phyloP scores from a whole-genome alignment of 2,888 invertebrate species.

The Lasioglossum zephyrum region DNA sequence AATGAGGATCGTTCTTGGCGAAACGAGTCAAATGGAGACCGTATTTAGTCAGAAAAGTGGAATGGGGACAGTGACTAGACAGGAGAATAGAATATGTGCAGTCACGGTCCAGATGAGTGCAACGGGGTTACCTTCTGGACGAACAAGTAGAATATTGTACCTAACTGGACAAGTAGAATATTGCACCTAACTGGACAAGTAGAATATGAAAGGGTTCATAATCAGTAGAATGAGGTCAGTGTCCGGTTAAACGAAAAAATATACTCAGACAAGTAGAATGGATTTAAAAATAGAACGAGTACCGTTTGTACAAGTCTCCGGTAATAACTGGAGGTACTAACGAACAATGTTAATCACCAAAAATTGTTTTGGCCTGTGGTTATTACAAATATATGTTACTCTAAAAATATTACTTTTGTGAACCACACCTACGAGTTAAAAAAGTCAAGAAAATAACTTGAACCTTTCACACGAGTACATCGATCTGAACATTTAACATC shows the following conservation, averaged over 20 bases:
- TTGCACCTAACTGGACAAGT: background rate
- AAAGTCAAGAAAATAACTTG: background rate
- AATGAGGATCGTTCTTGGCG: slow-evolving; percentile 1
- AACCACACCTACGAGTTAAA: background rate
- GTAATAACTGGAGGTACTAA: no score
- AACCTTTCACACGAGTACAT: background rate
- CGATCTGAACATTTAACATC: background rate
- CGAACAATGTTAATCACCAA: background rate
- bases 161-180: background rate
- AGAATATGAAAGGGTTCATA: background rate
- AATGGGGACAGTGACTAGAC: background rate
- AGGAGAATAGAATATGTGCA: background rate
- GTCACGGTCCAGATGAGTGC: background rate
- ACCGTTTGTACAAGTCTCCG: background rate
- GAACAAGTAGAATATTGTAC: background rate
- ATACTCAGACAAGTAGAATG: background rate
- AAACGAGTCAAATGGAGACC: slow-evolving; percentile 1
- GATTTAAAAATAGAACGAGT: background rate
- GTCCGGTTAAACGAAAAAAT: background rate
- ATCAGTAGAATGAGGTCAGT: background rate
- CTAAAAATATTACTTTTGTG: background rate
- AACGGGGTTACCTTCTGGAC: background rate
- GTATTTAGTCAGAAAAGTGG: background rate
- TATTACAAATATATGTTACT: background rate
- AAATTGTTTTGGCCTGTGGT: background rate